Base-by-base conservation (phyloP, 53 echinoderm and acorn worm species). In the Holothuria scabra region DNA sequence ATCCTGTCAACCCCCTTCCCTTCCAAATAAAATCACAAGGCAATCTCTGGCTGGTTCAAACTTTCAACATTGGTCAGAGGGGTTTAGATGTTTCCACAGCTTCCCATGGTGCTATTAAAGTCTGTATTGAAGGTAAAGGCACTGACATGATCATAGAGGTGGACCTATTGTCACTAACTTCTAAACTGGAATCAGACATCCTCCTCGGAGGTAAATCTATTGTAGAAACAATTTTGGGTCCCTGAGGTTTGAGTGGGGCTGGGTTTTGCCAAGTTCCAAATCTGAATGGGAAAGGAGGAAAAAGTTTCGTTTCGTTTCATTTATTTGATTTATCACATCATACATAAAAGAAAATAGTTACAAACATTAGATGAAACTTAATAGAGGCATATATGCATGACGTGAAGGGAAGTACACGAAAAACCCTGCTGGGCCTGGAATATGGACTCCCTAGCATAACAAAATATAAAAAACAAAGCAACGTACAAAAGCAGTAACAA, bases 31-130 rank as follows among this genome's bases (percentile, higher is more conserved):
- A 4, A 59, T 32, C 20, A 65, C 13, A 65, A 28, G 28, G 65
- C 28, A 32, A 65, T 13, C 19, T 32, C 28, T 65, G 32, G 28
- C 16, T 16, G 16, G 65, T 65, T 32, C 32, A 30, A 18, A 34
- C 35, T 44, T 31, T 44, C 29, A 44, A 9, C 23, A 20, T 11
- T 70, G 23, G 33, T 83, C 49, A 65, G 25, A 65, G 49, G 34
- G 76, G 94, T 87, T 85, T 89, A 82, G 80, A 87, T 5, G 93
- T 89, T 48, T 96, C 91, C 58, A 78, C 78, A 16, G 52, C 52
- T 68, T 96, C 93, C 96, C 96, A 96, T 0, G 96, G 96, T 46
- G 96, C 90, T 24, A 96, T 93, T 0, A 90, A 70, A 67, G 89
- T 93, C 81, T 93, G 91, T 87, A 92, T 93, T 67, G 89, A 68